Base-by-base conservation (phyloP, 2,797 vertebrate genomes). In the Carcharodon carcharias region DNA sequence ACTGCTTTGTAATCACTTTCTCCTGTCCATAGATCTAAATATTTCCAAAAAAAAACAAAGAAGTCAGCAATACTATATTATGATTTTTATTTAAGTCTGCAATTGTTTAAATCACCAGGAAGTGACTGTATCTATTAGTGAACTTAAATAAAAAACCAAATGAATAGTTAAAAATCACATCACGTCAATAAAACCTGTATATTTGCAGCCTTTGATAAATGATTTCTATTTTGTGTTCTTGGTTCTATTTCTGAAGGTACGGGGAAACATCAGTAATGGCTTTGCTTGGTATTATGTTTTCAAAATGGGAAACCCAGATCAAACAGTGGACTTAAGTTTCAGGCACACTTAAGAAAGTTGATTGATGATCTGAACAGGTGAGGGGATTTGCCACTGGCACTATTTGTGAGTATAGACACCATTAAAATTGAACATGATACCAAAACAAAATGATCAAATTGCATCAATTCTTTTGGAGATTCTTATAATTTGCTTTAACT, bases 341-440 rank as follows among this genome's bases (percentile, higher is more conserved):
- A 92, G 58, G 11, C 56, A 92, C 61, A 63, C 56, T 92, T n/a
- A n/a, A 92, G 61, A n/a, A 92, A 92, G 89, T 63, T 92, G 89
- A 92, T 63, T 92, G 89, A 92, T 61, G 26, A 92, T n/a, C 4
- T 92, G 89, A 92, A 92, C 54, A 92, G 89, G 56, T 92, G 89
- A 61, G 58, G 58, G 89, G 31, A 35, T 63, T 92, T 63, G 82
- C 56, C 31, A 92, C 21, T 56, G 28, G 26, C 23, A 88, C 0
- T 56, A 88, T n/a, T 14, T 61, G 89, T 6, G n/a, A 63, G 2
- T 63, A 28, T 56, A n/a, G 56, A 63, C 31, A 61, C 31, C 89
- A 61, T 31, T n/a, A 63, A 92, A 45, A 63, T 63, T 58, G 35
- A 92, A 63, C 35, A 18, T 63, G 28, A 92, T 35, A 16, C 88